Base-by-base conservation (phyloP, 2,113 vertebrate species). In the Lynx canadensis region DNA sequence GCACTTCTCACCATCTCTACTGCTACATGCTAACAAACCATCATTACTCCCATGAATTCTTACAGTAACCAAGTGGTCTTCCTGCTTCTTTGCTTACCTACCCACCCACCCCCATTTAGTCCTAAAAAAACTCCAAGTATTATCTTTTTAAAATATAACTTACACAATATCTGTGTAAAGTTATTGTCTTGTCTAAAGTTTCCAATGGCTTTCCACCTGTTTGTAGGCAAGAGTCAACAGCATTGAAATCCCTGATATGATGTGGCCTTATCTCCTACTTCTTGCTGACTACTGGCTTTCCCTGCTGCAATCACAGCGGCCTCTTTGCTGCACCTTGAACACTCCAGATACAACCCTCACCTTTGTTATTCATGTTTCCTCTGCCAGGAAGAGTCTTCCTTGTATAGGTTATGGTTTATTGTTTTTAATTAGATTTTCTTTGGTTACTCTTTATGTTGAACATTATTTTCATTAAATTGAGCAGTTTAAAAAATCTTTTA, bases 381-480 rank as follows among this genome's bases (percentile, higher is more conserved):
- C 3, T 88, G 60, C 29, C 29, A 11, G 36, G 48, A 84, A 91
- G 36, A 66, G 5, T 18, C 16, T 91, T 85, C 18, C 6, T 25
- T 91, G n/a, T 57, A 71, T 88, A 52, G 80, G 55, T 36, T 66
- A 45, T 89, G 79, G 23, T 18, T 76, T 65, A 15, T 65, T 79
- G 50, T 57, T 71, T 92, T 65, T 52, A 89, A n/a, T 71, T n/a
- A 41, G 18, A 14, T 57, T 91, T 82, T 80, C 33, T 55, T 48
- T 45, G 60, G 80, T 71, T 80, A 48, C 41, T 45, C 7, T 82
- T 60, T 88, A 27, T 41, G 7, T 36, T 69, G 74, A 87, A 60
- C 41, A 45, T 87, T 48, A 52, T 88, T 74, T 41, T 88, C 10
- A n/a, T 88, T 89, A 52, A 83, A 60, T 68, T 92, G 69, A 89